phyloP scores from a whole-genome alignment of 2,888 invertebrate genomes.

The Eledone cirrhosa region DNA sequence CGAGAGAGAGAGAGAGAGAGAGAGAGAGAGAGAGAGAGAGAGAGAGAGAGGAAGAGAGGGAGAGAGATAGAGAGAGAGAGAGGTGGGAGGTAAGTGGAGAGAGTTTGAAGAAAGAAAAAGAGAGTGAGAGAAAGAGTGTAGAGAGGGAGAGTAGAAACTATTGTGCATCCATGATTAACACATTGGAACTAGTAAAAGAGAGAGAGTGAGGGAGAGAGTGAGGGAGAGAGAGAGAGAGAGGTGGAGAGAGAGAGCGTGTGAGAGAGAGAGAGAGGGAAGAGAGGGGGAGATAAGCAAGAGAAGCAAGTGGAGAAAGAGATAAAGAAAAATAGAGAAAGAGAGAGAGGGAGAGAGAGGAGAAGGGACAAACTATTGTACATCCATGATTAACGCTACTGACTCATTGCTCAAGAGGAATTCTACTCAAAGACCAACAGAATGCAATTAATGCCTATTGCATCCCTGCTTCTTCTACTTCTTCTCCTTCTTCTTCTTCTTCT shows the following conservation, averaged over 20 bases:
- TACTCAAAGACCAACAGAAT: conserved; percentile 25
- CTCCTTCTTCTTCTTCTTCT: too few species aligned
- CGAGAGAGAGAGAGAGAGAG: not conserved
- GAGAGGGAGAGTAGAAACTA: too few species aligned
- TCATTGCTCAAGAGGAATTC: conserved; percentile 27
- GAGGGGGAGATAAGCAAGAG: too few species aligned
- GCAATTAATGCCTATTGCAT: conserved; percentile 26
- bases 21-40: not conserved
- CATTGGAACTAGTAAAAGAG: too few species aligned
- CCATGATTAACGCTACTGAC: conserved; percentile 26
- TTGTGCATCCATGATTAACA: too few species aligned
- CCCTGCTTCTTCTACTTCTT: not conserved
- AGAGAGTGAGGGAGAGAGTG: too few species aligned
- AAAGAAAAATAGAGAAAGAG: not conserved
- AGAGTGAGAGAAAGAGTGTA: too few species aligned
- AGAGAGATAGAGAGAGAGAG: not conserved
- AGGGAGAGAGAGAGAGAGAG: too few species aligned
- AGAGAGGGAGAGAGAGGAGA: not conserved
- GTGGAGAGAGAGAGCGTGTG: too few species aligned
- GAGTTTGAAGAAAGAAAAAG: too few species aligned
- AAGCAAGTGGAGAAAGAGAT: not conserved
- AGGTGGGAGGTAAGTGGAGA: too few species aligned
- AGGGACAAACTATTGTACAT: conserved; percentile 18
- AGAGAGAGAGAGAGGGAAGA: too few species aligned
- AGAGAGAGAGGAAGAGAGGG: not conserved